phyloP scores from a whole-genome alignment of 2,888 invertebrate species.

The Drosophila demipolita region DNA sequence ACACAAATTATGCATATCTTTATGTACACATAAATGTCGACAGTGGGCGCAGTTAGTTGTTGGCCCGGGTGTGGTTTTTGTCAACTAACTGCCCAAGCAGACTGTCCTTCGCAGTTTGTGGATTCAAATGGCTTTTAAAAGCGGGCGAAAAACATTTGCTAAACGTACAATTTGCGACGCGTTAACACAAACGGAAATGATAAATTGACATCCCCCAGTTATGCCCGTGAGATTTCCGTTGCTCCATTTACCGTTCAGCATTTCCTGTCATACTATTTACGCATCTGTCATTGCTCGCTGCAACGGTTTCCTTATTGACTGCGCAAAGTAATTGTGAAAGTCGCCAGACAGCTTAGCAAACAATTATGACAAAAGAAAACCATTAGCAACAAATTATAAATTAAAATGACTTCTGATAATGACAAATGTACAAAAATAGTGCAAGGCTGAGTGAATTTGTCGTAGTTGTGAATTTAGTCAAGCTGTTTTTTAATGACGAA shows the following conservation, averaged over 20 bases:
- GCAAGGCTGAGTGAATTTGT: not conserved
- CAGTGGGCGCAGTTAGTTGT: constrained; percentile 40
- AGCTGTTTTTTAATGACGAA: not conserved
- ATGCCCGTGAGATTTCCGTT: constrained; percentile 52
- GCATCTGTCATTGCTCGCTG: constrained; percentile 17
- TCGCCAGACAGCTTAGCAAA: constrained; percentile 18
- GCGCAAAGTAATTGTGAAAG: constrained; percentile 12
- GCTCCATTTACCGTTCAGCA: constrained; percentile 39
- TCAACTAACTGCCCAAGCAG: constrained; percentile 1
- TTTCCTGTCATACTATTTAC: constrained; percentile 39
- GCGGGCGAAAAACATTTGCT: constrained; percentile 49
- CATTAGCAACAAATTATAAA: constrained; percentile 29
- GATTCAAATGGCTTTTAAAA: constrained; percentile 60
- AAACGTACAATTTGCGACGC: constrained; percentile 65
- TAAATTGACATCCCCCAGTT: constrained; percentile 71
- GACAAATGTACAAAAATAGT: not conserved
- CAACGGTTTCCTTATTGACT: constrained; percentile 45
- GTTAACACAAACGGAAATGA: constrained; percentile 70
- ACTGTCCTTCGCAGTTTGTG: constrained; percentile 25
- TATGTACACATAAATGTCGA: constrained; percentile 52
- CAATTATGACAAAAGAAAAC: constrained; percentile 22
- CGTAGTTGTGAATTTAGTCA: not conserved
- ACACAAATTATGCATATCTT: constrained; percentile 65
- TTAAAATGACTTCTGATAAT: not conserved
- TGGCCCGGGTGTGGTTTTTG: constrained; percentile 19